These are phyloP conservation scores for Gymnocephalus cernua DNA, from an alignment of 2,113 vertebrate species.

Conservation along the genomic window DNA sequence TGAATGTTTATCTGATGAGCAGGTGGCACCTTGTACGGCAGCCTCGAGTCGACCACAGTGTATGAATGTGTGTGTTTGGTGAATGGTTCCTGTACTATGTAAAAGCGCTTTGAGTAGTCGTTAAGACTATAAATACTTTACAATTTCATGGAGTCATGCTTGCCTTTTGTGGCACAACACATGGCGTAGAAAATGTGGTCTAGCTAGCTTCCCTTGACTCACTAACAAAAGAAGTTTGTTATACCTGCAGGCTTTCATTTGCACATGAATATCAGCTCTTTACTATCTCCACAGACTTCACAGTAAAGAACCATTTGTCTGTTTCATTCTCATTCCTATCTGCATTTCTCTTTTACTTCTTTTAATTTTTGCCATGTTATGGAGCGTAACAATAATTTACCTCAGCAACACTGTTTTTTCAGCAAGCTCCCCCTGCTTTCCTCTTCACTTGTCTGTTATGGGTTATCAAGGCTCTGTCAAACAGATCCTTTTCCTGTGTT, in stretches of 20 bases:
- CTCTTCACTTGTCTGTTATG: slow-evolving; percentile 13
- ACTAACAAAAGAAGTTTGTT: background rate
- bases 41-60: too few relatives aligned
- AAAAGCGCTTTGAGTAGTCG: too few relatives aligned
- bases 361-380: background rate
- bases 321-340: background rate
- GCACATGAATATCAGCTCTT: background rate
- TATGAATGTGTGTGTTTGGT: too few relatives aligned
- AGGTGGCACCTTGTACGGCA: too few relatives aligned
- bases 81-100: too few relatives aligned
- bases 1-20: too few relatives aligned
- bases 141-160: background rate
- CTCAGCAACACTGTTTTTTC: slow-evolving; percentile 7
- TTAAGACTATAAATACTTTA: too few relatives aligned
- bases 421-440: background rate
- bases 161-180: background rate
- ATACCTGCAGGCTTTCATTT: background rate
- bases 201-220: slow-evolving; percentile 4
- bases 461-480: slow-evolving; percentile 9
- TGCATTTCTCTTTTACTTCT: background rate
- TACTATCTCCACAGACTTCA: background rate
- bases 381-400: background rate
- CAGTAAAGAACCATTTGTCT: background rate
- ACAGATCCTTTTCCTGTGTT: slow-evolving; percentile 21
- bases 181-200: background rate